These are phyloP conservation scores for Sarotherodon lohbergeri DNA, from an alignment of 2,113 vertebrate species.

Conservation along the genomic window DNA sequence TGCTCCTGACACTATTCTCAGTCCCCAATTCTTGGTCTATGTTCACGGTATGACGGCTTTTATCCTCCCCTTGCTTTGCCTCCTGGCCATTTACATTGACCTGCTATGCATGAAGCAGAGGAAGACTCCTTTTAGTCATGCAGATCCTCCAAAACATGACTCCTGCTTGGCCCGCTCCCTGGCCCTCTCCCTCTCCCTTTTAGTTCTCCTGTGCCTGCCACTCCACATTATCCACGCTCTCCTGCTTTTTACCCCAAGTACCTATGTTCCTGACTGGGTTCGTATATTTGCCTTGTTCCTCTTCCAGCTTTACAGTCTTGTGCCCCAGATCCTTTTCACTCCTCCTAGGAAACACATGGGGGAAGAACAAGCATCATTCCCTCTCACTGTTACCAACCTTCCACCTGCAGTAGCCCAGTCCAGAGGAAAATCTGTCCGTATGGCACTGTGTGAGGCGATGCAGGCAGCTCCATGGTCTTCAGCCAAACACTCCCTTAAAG, in stretches of 20 bases:
- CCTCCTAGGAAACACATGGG: constrained; percentile 28
- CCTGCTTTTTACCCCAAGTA: constrained; percentile 53
- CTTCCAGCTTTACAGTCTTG: constrained; percentile 71
- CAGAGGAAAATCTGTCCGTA: constrained; percentile 33
- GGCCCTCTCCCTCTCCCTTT: constrained; percentile 67
- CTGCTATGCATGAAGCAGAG: constrained; percentile 49
- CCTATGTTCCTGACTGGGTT: constrained; percentile 41
- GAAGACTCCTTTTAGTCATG: background rate
- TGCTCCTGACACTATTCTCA: constrained; percentile 62
- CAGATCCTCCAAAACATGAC: constrained; percentile 26
- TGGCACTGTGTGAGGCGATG: constrained; percentile 44
- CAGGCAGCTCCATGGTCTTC: constrained; percentile 40
- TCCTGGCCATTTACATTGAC: constrained; percentile 66
- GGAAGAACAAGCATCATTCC: constrained; percentile 7
- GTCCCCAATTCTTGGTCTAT: constrained; percentile 66
- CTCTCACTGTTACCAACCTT: constrained; percentile 14
- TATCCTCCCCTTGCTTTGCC: constrained; percentile 63
- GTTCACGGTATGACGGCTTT: constrained; percentile 64
- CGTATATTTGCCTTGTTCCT: constrained; percentile 48
- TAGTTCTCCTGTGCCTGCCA: constrained; percentile 73
- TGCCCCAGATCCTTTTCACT: constrained; percentile 73
- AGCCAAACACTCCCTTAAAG: constrained; percentile 51
- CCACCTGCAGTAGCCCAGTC: constrained; percentile 3
- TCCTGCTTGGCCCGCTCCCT: constrained; percentile 43
- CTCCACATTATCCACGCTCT: constrained; percentile 66